These are phyloP conservation scores for Arge pagana DNA, from an alignment of 2,888 invertebrate genomes.

Conservation along the genomic window DNA sequence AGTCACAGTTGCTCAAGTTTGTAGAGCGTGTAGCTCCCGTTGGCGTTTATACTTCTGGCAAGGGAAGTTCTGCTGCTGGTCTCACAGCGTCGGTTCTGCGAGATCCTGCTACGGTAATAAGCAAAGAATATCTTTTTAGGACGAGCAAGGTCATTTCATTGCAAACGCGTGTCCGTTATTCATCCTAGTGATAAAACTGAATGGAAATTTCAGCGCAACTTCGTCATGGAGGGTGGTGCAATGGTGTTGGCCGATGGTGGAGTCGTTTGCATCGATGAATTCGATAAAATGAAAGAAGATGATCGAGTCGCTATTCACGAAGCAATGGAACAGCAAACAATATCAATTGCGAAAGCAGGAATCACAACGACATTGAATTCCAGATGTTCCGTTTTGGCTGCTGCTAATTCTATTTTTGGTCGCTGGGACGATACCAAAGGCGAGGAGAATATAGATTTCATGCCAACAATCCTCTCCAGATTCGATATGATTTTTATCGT, in stretches of 20 bases:
- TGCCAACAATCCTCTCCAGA: constrained; percentile 99
- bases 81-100: constrained; percentile 95
- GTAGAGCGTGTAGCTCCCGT: constrained; percentile 94
- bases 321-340: constrained; percentile 99
- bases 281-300: constrained; percentile 99
- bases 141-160: neutral
- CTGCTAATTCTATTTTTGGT: constrained; percentile 97
- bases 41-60: constrained; percentile 98
- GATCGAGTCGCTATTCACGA: constrained; percentile 99
- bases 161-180: neutral
- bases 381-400: constrained; percentile 97
- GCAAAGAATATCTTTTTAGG: neutral
- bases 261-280: constrained; percentile 99
- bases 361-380: constrained; percentile 99
- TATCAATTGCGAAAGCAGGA: constrained; percentile 99
- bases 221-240: constrained; percentile 98
- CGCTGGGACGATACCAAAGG: constrained; percentile 99
- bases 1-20: constrained; percentile 96
- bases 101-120: constrained; percentile 85
- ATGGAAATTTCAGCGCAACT: constrained; percentile 73
- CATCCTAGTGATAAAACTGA: too few relatives aligned
- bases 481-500: constrained; percentile 99
- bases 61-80: constrained; percentile 98
- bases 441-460: constrained; percentile 98
- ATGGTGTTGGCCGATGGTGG: constrained; percentile 99